phyloP scores from a whole-genome alignment of 2,113 vertebrate genomes.

The Pteropus alecto region DNA sequence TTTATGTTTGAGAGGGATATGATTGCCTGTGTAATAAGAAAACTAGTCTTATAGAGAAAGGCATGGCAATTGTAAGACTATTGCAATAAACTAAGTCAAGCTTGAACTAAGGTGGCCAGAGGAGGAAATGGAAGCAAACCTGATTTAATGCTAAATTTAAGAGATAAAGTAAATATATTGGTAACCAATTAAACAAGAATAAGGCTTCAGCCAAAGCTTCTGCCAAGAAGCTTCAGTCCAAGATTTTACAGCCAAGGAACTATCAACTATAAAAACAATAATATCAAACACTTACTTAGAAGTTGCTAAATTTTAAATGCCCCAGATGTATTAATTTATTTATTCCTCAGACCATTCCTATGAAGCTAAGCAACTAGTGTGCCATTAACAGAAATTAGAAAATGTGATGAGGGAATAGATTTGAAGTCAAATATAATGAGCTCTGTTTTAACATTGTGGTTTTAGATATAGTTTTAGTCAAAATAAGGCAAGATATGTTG shows the following conservation, averaged over 20 bases:
- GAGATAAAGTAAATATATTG: background rate
- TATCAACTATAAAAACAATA: background rate
- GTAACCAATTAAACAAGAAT: background rate
- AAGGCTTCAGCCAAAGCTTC: background rate
- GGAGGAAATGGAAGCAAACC: background rate
- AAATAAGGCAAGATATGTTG: background rate
- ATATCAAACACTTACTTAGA: background rate
- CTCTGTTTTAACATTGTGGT: background rate
- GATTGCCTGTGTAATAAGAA: background rate
- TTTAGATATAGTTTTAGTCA: background rate
- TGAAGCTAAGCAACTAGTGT: background rate
- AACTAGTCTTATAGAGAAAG: background rate
- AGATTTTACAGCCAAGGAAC: background rate
- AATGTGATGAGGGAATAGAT: background rate
- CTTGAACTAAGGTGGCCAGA: background rate
- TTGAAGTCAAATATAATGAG: background rate
- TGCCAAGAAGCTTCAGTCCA: background rate
- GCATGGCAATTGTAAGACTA: background rate
- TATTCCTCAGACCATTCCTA: background rate
- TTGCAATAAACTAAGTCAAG: conserved; percentile 23
- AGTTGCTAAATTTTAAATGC: background rate
- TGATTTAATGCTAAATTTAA: conserved; percentile 23
- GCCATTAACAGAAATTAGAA: background rate
- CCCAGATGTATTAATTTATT: background rate
- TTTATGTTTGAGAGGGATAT: background rate